Evolutionary conservation across 2,888 invertebrate genomes (phyloP).

Genomic region (Apamea epomidion): DNA sequence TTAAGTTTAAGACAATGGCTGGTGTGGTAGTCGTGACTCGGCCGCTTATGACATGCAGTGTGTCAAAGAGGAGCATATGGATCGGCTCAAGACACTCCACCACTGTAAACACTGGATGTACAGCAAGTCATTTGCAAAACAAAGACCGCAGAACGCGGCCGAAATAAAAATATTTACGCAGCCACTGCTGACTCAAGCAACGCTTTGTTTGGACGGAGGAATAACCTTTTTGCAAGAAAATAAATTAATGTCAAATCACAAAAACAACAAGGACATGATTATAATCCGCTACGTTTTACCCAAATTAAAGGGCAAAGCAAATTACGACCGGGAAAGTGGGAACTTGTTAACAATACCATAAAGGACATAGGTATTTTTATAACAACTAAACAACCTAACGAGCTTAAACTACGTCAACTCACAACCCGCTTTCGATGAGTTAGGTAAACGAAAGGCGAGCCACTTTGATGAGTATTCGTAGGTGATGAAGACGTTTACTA

Average conservation of each 20-base stretch:
- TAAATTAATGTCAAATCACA: constrained; percentile 82
- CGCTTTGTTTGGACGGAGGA: constrained; percentile 85
- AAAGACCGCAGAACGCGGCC: constrained; percentile 83
- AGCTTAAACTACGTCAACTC: constrained; percentile 47
- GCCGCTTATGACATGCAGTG: constrained; percentile 72
- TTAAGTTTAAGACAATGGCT: constrained; percentile 67
- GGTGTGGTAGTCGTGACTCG: constrained; percentile 70
- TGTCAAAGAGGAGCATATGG: constrained; percentile 81
- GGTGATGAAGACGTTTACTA: not conserved
- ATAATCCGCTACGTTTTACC: constrained; percentile 53
- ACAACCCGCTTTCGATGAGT: constrained; percentile 34
- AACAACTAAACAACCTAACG: constrained; percentile 51
- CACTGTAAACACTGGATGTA: constrained; percentile 81
- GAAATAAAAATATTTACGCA: constrained; percentile 89
- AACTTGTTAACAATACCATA: not conserved
- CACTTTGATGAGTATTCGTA: not conserved
- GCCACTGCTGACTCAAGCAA: constrained; percentile 84
- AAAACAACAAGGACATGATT: constrained; percentile 65
- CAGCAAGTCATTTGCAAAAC: constrained; percentile 88
- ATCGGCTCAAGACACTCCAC: constrained; percentile 80
- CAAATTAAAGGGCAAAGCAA: constrained; percentile 40
- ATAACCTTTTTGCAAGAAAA: constrained; percentile 83
- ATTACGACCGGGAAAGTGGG: constrained; percentile 6
- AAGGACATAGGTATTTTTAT: not conserved
- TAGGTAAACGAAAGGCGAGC: constrained; percentile 13